Base-by-base conservation (phyloP, 2,113 vertebrate species). In the Tenebrosternarchus preto region DNA sequence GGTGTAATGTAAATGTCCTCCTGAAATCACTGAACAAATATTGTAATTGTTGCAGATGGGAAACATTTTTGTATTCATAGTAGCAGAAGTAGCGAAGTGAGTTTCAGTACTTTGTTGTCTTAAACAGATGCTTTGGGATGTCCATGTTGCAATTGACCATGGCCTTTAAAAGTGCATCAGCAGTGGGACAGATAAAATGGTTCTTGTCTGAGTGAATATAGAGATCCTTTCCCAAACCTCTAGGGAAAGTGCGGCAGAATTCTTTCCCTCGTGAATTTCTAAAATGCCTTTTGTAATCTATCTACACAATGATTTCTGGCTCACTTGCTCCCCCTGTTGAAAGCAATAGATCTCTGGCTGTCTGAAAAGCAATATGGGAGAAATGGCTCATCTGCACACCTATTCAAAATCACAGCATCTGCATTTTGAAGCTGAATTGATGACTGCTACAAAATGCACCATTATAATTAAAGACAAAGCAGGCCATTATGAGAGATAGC, bases 311-410 rank as follows among this genome's bases (percentile, higher is more conserved):
- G 15, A 83, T 91, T 88, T 87, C 85, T 88, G 86, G 89, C 89
- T 80, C 73, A 86, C 89, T 86, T 91, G 89, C 91, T 57, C 90
- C 92, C 90, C 92, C 92, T 92, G 88, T 83, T 91, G 91, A 72
- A 77, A 16, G 5, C 17, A 16, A 27, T 22, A n/a, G 16, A 31
- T 9, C 25, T 3, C 1, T 25, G 11, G 19, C 6, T 39, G 17
- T 50, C 53, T 33, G 16, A 11, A 31, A 0, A 19, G 46, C 57
- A 75, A 55, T 43, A 36, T 56, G 22, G 43, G 29, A 27, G 22
- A 73, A 31, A 11, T 5, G 8, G 56, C 22, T 19, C 11, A 4
- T 79, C 68, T 55, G 46, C 61, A 27, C 53, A 24, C 19, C 36
- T 55, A 25, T 76, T 59, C 66, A 25, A 63, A 46, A 68, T 39